phyloP scores from a whole-genome alignment of 30 jellyfish, hydroid and myxozoan genomes.

The Hydractinia echinata region DNA sequence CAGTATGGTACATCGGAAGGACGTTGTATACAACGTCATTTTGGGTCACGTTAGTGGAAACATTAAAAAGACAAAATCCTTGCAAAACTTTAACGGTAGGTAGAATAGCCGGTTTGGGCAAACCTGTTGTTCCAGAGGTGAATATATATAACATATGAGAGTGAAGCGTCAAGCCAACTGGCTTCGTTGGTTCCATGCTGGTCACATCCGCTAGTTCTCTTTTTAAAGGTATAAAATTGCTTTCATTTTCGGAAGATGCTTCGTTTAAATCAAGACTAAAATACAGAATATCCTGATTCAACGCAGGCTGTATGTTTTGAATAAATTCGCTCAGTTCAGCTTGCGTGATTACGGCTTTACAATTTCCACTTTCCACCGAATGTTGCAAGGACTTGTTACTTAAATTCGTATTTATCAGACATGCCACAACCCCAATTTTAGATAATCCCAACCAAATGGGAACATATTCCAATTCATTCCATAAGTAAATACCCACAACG shows the following conservation, averaged over 20 bases:
- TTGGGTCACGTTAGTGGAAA: conserved; percentile 20
- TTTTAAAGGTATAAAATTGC: not conserved
- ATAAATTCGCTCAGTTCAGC: conserved; percentile 3
- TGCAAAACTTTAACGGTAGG: conserved; percentile 34
- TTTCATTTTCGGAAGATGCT: not conserved
- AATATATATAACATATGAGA: conserved; percentile 45
- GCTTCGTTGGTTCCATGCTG: not conserved
- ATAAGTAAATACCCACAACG: conserved; percentile 17
- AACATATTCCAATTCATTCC: conserved; percentile 26
- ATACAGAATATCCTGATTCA: not conserved
- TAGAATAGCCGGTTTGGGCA: conserved; percentile 80
- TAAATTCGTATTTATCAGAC: conserved; percentile 55
- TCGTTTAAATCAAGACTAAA: not conserved
- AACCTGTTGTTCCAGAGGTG: conserved; percentile 94
- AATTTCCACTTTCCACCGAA: conserved; percentile 48
- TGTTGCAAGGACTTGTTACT: conserved; percentile 58
- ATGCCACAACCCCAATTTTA: conserved; percentile 58
- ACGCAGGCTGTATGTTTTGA: not conserved
- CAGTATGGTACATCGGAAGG: conserved; percentile 80
- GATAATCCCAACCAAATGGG: conserved; percentile 79
- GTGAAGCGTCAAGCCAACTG: not conserved
- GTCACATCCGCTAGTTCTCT: not conserved
- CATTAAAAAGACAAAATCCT: conserved; percentile 42
- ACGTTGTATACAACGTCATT: conserved; percentile 54
- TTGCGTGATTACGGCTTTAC: conserved; percentile 55